phyloP scores from a whole-genome alignment of 2,797 vertebrate genomes.

The Pseudochirops cupreus region DNA sequence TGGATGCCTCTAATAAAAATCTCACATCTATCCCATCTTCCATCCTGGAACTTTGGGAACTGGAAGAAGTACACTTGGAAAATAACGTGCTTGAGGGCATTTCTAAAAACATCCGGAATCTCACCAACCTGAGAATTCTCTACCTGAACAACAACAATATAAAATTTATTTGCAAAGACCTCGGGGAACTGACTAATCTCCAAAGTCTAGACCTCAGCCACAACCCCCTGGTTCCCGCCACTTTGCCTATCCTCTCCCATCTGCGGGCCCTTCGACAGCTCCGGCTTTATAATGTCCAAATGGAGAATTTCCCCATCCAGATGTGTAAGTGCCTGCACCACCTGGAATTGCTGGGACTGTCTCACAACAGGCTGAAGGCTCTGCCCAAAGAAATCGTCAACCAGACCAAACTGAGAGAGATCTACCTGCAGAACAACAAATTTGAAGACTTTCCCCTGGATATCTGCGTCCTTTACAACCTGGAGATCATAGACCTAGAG shows the following conservation, averaged over 20 bases:
- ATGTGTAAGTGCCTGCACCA: slow-evolving; percentile 81
- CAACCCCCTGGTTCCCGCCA: slow-evolving; percentile 68
- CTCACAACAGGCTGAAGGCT: slow-evolving; percentile 74
- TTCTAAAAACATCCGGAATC: slow-evolving; percentile 70
- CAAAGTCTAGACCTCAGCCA: slow-evolving; percentile 82
- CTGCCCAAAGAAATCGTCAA: slow-evolving; percentile 83
- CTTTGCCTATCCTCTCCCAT: slow-evolving; percentile 67
- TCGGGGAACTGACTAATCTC: slow-evolving; percentile 77
- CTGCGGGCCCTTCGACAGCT: slow-evolving; percentile 76
- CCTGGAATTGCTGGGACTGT: slow-evolving; percentile 82
- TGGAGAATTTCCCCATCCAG: slow-evolving; percentile 74
- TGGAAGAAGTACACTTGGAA: slow-evolving; percentile 85
- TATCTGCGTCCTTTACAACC: slow-evolving; percentile 75
- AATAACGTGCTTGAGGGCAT: slow-evolving; percentile 80
- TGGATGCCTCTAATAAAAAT: slow-evolving; percentile 76
- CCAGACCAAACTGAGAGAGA: slow-evolving; percentile 82
- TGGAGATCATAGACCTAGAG: slow-evolving; percentile 84
- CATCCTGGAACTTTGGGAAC: slow-evolving; percentile 77
- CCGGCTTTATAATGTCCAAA: slow-evolving; percentile 76
- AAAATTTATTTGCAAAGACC: slow-evolving; percentile 60
- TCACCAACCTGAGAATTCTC: slow-evolving; percentile 77
- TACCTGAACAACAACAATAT: slow-evolving; percentile 84
- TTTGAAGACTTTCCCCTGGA: slow-evolving; percentile 79
- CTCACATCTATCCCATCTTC: slow-evolving; percentile 67
- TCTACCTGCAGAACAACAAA: slow-evolving; percentile 82